These are phyloP conservation scores for Daubentonia madagascariensis DNA, from an alignment of 2,113 vertebrate species.

Conservation along the genomic window DNA sequence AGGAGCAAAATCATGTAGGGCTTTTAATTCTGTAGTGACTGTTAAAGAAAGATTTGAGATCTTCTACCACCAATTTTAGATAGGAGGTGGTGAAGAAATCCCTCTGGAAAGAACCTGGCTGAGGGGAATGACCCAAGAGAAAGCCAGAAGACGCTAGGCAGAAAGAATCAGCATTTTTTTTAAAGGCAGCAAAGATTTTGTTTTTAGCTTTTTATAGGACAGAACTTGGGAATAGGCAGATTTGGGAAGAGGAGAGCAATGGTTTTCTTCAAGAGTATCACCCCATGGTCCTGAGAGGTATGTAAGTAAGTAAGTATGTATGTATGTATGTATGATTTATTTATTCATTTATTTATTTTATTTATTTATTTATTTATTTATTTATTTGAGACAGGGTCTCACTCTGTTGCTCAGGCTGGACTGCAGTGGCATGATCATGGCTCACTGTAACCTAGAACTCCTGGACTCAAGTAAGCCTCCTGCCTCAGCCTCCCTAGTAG, in stretches of 20 bases:
- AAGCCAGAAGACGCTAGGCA: neutral
- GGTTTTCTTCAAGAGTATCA: neutral
- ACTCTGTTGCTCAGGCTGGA: too few relatives aligned
- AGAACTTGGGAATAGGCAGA: too few relatives aligned
- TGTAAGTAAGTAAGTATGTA: too few relatives aligned
- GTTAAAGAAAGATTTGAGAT: neutral
- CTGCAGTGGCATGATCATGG: too few relatives aligned
- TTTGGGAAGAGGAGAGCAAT: neutral
- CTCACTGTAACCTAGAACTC: too few relatives aligned
- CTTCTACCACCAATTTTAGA: neutral
- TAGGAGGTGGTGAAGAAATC: neutral
- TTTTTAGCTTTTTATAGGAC: neutral
- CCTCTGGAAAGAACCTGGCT: neutral
- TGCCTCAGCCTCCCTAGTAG: too few relatives aligned
- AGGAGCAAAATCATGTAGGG: neutral
- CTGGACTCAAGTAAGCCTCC: too few relatives aligned
- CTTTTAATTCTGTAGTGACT: neutral
- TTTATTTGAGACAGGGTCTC: too few relatives aligned
- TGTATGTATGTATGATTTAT: too few relatives aligned
- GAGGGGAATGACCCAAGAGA: neutral
- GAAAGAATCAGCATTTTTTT: neutral
- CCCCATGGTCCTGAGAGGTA: neutral
- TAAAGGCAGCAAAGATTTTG: neutral
- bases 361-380: too few relatives aligned
- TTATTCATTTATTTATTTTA: too few relatives aligned